phyloP scores from a whole-genome alignment of 2,113 vertebrate species.

The Corythaixoides concolor region DNA sequence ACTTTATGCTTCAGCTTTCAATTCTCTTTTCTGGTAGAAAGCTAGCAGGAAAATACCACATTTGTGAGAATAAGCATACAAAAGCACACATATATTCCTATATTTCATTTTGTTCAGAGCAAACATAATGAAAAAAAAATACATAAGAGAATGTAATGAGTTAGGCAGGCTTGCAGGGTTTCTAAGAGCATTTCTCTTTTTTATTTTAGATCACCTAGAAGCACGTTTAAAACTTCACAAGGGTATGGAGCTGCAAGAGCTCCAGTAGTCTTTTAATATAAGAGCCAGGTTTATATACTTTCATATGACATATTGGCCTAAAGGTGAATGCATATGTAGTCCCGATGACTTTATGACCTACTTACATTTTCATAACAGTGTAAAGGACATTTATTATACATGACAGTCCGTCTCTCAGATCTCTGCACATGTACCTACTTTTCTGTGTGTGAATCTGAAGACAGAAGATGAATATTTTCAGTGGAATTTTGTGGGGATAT shows the following conservation, averaged over 20 bases:
- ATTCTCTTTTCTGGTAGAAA: not conserved
- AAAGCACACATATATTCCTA: not conserved
- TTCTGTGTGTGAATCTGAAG: not conserved
- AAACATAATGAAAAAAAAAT: not conserved
- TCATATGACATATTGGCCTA: not conserved
- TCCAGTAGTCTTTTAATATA: not conserved
- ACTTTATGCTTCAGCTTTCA: not conserved
- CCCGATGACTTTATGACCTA: rapidly evolving
- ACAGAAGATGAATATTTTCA: not conserved
- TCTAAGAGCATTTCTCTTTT: not conserved
- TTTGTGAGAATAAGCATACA: not conserved
- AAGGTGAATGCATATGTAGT: not conserved
- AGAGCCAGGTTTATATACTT: not conserved
- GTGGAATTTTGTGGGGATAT: not conserved
- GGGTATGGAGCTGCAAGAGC: not conserved
- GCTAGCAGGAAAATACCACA: not conserved
- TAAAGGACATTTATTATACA: rapidly evolving
- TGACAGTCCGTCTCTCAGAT: not conserved
- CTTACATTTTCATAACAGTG: not conserved
- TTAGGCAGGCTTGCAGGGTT: not conserved
- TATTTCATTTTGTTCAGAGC: not conserved
- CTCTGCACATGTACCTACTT: not conserved
- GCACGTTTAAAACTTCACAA: not conserved
- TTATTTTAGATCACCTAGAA: not conserved
- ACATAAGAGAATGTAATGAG: not conserved